Base-by-base conservation (phyloP, 2,797 vertebrate genomes). In the Ptychobarbus kaznakovi region DNA sequence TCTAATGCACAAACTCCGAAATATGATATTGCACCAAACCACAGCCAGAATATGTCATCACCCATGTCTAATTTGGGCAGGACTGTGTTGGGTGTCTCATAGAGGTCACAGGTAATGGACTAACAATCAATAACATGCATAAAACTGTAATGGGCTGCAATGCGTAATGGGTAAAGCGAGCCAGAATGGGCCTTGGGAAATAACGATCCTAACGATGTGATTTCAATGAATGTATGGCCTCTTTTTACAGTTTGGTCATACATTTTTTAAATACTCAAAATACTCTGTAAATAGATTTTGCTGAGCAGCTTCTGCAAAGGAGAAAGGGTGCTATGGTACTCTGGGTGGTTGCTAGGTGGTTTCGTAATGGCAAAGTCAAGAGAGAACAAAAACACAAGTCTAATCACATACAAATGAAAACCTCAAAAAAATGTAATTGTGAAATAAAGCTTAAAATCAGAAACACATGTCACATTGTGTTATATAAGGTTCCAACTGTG, bases 91-190 rank as follows among this genome's bases (percentile, higher is more conserved):
- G 56, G 32, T 46, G 77, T 77, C 44, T 86, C 49, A 65, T 22
- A 65, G 79, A 86, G 84, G 86, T 84, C 86, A 84, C 68, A 68
- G 69, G 85, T 82, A 88, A 90, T 84, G 77, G 75, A 72, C 53
- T 51, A 74, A 61, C 56, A 70, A 76, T 79, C 73, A 22, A 83
- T 87, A 86, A 75, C 9, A 28, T 63, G 70, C 70, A 76, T 51
- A 73, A 80, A 51, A 78, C 73, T 77, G 16, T 63, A 83, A 74
- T 75, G 76, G 86, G 49, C 83, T 1, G n/a, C 63, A 81, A 9
- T 85, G 74, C n/a, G 13, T 12, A 65, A 38, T 66, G 72, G 70
- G 49, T 72, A 35, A 75, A 51, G 28, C 9, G 20, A 81, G 56
- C 65, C 42, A 16, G 18, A 76, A 82, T 70, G n/a, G 58, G 70